Evolutionary conservation across 2,797 vertebrate genomes (phyloP).

Genomic region (Dipus sagitta): DNA sequence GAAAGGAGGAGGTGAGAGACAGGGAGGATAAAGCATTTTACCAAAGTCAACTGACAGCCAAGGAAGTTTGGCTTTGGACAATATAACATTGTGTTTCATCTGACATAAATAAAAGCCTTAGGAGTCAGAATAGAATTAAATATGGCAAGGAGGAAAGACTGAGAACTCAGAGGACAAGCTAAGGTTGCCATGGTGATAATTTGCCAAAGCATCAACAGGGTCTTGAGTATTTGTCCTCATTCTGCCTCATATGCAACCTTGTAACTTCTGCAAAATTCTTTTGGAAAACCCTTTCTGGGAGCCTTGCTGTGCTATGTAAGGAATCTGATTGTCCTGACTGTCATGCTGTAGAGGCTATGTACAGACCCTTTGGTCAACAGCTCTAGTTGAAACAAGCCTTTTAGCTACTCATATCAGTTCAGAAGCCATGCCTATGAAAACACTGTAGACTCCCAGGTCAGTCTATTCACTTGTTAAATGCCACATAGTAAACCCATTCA

Average conservation of each 20-base stretch:
- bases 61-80: not conserved
- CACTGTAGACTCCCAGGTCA: not conserved
- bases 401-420: too few species aligned
- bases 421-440: not conserved
- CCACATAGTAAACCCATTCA: not conserved
- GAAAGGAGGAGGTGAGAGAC: not conserved
- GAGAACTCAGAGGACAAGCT: not conserved
- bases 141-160: not conserved
- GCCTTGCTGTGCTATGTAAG: not conserved
- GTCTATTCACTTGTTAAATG: not conserved
- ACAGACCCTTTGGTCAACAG: not conserved
- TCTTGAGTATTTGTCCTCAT: not conserved
- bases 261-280: not conserved
- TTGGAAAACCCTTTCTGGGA: not conserved
- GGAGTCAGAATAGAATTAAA: not conserved
- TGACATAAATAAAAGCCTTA: not conserved
- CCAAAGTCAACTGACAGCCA: not conserved
- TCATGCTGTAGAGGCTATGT: not conserved
- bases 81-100: not conserved
- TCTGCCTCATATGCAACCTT: not conserved
- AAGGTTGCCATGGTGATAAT: rapidly evolving
- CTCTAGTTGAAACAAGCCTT: not conserved
- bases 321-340: not conserved
- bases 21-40: too few species aligned
- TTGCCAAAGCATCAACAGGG: not conserved